phyloP scores from a whole-genome alignment of 30 jellyfish, hydroid and myxozoan species.

The Morbakka virulenta region DNA sequence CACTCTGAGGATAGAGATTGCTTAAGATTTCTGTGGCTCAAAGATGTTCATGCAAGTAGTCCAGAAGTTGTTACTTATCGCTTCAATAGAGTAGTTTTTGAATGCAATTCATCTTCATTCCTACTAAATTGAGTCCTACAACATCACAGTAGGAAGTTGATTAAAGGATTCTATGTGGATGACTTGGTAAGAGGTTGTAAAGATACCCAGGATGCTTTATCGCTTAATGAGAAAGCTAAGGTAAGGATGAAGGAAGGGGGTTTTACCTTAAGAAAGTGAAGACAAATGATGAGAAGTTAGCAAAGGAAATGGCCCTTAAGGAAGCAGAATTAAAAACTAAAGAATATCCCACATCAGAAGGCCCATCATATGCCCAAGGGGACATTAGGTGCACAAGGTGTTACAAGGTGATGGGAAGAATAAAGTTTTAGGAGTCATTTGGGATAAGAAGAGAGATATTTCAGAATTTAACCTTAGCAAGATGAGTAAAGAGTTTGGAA shows the following conservation, averaged over 20 bases:
- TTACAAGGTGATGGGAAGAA: neutral
- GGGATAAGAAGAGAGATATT: too few relatives aligned
- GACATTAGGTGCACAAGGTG: conserved; percentile 6
- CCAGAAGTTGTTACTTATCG: too few relatives aligned
- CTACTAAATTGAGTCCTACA: conserved; percentile 31
- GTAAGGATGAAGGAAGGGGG: too few relatives aligned
- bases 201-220: neutral
- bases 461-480: too few relatives aligned
- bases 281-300: conserved; percentile 32
- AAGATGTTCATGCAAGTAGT: conserved; percentile 22
- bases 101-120: too few relatives aligned
- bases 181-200: conserved; percentile 15
- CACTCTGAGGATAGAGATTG: conserved; percentile 27
- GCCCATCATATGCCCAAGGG: too few relatives aligned
- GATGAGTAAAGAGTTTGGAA: conserved; percentile 9
- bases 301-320: conserved; percentile 9
- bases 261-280: too few relatives aligned
- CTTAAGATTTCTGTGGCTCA: conserved; percentile 40
- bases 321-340: too few relatives aligned
- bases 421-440: conserved; percentile 25
- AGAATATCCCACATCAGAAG: too few relatives aligned
- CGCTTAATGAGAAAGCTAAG: conserved; percentile 23
- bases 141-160: conserved; percentile 25
- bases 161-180: too few relatives aligned
- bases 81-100: too few relatives aligned